Evolutionary conservation across 2,113 vertebrate species (phyloP), one percentile per base, ranked within the genome.

Genomic region (Myxocyprinus asiaticus): DNA sequence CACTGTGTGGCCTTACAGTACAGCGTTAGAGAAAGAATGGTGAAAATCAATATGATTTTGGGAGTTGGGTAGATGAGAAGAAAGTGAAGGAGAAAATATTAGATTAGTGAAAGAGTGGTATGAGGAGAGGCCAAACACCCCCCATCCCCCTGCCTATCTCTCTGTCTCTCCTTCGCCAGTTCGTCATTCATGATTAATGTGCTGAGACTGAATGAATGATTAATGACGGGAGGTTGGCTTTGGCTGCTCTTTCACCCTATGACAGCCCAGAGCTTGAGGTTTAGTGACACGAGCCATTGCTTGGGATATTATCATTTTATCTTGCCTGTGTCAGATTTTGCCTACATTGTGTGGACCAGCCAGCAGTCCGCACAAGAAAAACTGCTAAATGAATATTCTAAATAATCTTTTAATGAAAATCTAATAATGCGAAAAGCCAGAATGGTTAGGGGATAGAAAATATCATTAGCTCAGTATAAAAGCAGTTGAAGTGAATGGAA

Each of bases 161-260:
- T 33, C 22, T 33, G 22, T 33, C 22, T 33, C 22, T 33, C 22
- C 22, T 33, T 33, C 22, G 3, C 11, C 79, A 67, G 65, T 80
- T 68, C 65, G 82, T 81, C 63, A 82, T 87, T 90, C 88, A 91
- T 92, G 87, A 91, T 91, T 92, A 91, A 92, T 93, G 88, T 72
- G 58, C 74, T 78, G 86, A 88, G 87, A 82, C 90, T 87, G 84
- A 87, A 91, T 93, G 86, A 92, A 93, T 91, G 89, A 92, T 93
- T 92, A 86, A 93, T 92, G 86, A 82, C 68, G 80, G 80, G 85
- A 88, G 88, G 80, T 64, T 56, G 77, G 80, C n/a, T 90, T 90
- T 84, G 85, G 86, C 88, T 89, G 68, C 86, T 66, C 87, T 87
- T 86, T 88, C 88, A 86, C 84, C 88, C 88, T 88, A 89, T 90